Conservation (phyloP, 2,888 invertebrate species). For the Drosophila lutescens region DNA sequence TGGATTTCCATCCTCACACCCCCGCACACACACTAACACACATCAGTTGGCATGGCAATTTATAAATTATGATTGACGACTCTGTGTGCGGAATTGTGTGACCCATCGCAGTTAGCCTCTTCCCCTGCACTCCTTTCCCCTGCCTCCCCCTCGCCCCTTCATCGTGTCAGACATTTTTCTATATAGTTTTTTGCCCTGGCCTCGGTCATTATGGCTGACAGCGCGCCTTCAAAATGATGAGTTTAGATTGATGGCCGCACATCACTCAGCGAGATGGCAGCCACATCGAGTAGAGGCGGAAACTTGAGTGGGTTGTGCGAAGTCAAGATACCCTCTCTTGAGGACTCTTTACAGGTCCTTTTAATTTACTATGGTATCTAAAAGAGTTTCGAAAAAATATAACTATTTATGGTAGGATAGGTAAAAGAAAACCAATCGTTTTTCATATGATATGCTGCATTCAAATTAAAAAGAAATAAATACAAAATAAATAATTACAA, state of each 20-base stretch:
- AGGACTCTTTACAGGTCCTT: not conserved
- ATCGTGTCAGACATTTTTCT: constrained; percentile 48
- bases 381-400: no score
- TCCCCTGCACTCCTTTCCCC: not conserved
- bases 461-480: no score
- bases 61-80: constrained; percentile 78
- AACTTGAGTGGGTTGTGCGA: not conserved
- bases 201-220: constrained; percentile 76
- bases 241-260: constrained; percentile 78
- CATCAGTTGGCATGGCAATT: constrained; percentile 53
- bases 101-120: constrained; percentile 57
- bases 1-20: constrained; percentile 9
- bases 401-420: no score
- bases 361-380: no score
- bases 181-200: constrained; percentile 64
- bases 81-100: constrained; percentile 67
- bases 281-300: constrained; percentile 18
- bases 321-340: constrained; percentile 7
- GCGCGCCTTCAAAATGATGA: constrained; percentile 79
- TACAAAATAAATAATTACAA: no score
- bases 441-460: no score
- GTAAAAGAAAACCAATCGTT: no score
- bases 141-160: no score
- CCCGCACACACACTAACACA: constrained; percentile 17
- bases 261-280: constrained; percentile 66